Evolutionary conservation across 2,888 invertebrate genomes (phyloP).

Genomic region (Leucoptera coffeella): DNA sequence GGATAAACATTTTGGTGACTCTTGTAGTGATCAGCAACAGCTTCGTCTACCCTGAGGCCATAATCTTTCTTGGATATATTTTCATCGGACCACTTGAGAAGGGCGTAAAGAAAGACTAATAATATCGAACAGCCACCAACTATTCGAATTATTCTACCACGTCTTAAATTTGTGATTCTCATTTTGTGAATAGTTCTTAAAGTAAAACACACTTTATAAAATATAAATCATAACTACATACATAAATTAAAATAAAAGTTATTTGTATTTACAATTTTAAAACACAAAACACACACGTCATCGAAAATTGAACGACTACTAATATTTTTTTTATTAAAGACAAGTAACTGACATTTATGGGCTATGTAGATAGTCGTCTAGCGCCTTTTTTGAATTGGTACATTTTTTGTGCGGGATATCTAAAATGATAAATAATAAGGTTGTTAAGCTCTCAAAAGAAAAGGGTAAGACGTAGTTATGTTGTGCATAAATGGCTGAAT

Average conservation of each 20-base stretch:
- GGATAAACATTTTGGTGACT: conserved; percentile 33
- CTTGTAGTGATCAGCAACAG: conserved; percentile 18
- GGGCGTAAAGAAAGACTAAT: conserved; percentile 55
- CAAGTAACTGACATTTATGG: not conserved
- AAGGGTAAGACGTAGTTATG: too few species aligned
- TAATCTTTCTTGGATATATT: conserved; percentile 16
- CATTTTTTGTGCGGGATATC: too few species aligned
- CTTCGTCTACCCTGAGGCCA: too few species aligned
- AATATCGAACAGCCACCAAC: conserved; percentile 43
- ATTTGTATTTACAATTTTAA: too few species aligned
- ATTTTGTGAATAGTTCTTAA: too few species aligned
- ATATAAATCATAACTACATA: conserved; percentile 9
- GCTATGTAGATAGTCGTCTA: too few species aligned
- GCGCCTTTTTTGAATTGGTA: too few species aligned
- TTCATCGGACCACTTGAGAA: conserved; percentile 54
- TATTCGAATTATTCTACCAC: conserved; percentile 53
- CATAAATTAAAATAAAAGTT: not conserved
- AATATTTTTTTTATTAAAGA: not conserved
- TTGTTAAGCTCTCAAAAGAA: too few species aligned
- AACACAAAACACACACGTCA: not conserved
- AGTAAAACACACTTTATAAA: too few species aligned
- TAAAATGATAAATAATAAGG: too few species aligned
- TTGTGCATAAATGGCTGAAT: too few species aligned
- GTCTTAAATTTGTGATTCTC: conserved; percentile 57
- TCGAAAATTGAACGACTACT: not conserved